Percentiles rank a stretch among this genome's conserved stretches.
Conservation (phyloP, 2,797 vertebrate genomes). For the Hybognathus amarus region DNA sequence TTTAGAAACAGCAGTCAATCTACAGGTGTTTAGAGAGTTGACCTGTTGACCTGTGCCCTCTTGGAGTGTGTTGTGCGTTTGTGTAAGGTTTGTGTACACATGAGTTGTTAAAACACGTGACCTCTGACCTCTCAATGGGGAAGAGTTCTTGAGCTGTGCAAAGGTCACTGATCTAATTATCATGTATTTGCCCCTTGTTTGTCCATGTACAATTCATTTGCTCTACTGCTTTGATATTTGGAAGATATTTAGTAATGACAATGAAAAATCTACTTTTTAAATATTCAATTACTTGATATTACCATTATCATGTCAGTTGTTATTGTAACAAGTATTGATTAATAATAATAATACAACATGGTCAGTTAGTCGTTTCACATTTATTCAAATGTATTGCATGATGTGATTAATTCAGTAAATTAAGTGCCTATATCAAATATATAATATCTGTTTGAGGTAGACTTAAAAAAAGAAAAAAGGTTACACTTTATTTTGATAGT, state of each 20-base stretch:
- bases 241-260: not conserved
- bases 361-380: not conserved
- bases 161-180: conserved; percentile 34
- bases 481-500: not conserved
- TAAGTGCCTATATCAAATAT: not conserved
- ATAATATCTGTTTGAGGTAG: not conserved
- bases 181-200: not conserved
- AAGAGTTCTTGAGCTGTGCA: conserved; percentile 79
- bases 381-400: not conserved
- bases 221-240: not conserved
- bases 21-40: conserved; percentile 22
- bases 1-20: not conserved
- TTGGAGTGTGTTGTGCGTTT: conserved; percentile 41
- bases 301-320: not conserved
- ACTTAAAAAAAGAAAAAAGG: not conserved
- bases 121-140: conserved; percentile 72
- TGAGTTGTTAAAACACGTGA: conserved; percentile 47
- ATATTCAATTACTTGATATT: not conserved
- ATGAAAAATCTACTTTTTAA: not conserved
- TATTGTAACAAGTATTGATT: not conserved
- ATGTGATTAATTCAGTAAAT: not conserved
- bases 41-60: conserved; percentile 37
- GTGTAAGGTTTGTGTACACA: conserved; percentile 41
- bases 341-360: no score
- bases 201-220: not conserved